Base-by-base conservation (phyloP, 2,113 vertebrate genomes). In the Xenotilapia flavipinnis region DNA sequence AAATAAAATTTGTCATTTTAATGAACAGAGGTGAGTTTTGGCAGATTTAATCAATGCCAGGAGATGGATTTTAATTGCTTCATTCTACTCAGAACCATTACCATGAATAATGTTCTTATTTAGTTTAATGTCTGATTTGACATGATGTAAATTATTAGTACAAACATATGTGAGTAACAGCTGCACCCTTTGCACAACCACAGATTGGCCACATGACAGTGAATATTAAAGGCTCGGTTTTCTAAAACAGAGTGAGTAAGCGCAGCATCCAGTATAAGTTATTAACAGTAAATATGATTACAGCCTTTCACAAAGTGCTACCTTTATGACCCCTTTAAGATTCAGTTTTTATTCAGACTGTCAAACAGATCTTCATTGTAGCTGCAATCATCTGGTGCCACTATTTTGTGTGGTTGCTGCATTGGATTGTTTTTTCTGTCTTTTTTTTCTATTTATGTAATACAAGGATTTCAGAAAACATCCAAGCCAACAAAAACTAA, bases 171-270 rank as follows among this genome's bases (percentile, higher is more conserved):
- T 36, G 58, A 79, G 83, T 90, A 79, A 82, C 81, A 86, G 80
- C 9, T 49, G 60, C 7, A 6, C 56, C 86, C 47, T 83, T 81
- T 86, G 23, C 62, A 87, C 28, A 60, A 23, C 17, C 80, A 75
- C 31, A 79, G 33, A 73, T 53, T 33, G 91, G 85, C 55, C 68
- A 86, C 86, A 84, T 55, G 88, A 75, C 65, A 81, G 84, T 83
- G 42, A 87, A 85, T 85, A 91, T 89, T 85, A 81, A 83, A 28
- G 23, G 58, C 5, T 12, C 5, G 14, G 53, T 81, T 80, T 75
- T 79, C 23, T 47, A 82, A 83, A 40, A 83, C 9, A 65, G 40
- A 86, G 33, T 12, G 13, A 90, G 79, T 80, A 38, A 40, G 45
- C 31, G 36, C 17, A 65, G 42, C 77, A 36, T 80, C 21, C 21